A percentile compares a stretch with the other conserved stretches of the same genome.
Conservation (phyloP, 2,113 vertebrate species). For the Saccopteryx leptura region DNA sequence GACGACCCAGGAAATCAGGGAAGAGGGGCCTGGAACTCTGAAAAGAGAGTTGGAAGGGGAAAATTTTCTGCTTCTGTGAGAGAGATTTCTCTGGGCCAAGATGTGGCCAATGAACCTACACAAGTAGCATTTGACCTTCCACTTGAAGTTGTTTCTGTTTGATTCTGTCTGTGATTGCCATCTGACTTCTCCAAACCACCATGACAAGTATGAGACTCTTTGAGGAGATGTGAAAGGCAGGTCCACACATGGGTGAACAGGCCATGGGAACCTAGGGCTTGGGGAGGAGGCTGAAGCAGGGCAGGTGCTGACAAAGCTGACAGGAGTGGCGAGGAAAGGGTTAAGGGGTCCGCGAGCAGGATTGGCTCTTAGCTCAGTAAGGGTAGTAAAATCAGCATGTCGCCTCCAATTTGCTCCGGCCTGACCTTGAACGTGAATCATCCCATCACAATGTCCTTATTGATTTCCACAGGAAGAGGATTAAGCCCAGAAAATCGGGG, state of each 20-base stretch:
- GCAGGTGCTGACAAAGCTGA: background rate
- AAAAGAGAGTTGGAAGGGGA: background rate
- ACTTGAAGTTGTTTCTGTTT: background rate
- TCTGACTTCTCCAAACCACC: background rate
- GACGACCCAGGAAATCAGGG: background rate
- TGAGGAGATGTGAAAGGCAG: constrained; percentile 42
- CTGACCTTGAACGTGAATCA: constrained; percentile 94
- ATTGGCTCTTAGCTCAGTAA: constrained; percentile 50
- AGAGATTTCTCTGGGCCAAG: background rate
- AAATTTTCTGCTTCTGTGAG: background rate
- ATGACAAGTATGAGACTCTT: background rate
- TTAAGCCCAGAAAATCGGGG: constrained; percentile 94
- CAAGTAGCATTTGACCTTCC: background rate
- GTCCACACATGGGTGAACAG: background rate
- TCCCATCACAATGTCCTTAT: constrained; percentile 95
- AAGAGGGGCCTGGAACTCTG: background rate
- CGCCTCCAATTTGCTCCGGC: constrained; percentile 91
- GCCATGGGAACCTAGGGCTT: background rate
- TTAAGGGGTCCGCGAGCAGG: constrained; percentile 63
- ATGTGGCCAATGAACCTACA: background rate
- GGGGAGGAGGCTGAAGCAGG: background rate
- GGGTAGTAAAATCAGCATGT: constrained; percentile 88
- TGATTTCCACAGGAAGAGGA: constrained; percentile 97
- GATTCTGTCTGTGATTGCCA: background rate
- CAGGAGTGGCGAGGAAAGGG: constrained; percentile 54